Percentiles rank a stretch among this genome's conserved stretches.
These are phyloP conservation scores for Apus apus DNA, from an alignment of 2,113 vertebrate species.

Conservation along the genomic window DNA sequence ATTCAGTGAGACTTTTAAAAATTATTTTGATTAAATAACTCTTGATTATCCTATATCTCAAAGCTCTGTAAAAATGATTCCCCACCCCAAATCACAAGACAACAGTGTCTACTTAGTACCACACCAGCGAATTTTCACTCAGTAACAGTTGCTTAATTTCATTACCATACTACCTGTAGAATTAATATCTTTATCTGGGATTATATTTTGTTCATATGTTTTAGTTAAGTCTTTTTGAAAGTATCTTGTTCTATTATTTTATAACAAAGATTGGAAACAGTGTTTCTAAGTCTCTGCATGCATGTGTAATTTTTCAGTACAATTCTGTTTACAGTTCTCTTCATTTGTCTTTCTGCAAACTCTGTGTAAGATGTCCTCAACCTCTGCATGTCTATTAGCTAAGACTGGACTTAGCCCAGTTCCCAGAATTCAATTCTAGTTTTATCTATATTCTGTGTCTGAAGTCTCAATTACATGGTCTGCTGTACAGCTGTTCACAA, in stretches of 20 bases:
- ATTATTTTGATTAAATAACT: background rate
- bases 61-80: background rate
- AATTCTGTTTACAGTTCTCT: background rate
- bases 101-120: background rate
- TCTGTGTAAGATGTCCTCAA: background rate
- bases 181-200: background rate
- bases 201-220: background rate
- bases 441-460: background rate
- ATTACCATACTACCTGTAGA: background rate
- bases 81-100: background rate
- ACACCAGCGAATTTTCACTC: background rate
- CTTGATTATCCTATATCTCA: background rate
- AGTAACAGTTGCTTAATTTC: background rate
- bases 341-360: background rate
- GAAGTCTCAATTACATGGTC: background rate
- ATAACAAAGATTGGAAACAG: background rate
- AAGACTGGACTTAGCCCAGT: background rate
- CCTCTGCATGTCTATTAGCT: background rate
- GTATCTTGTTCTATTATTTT: background rate
- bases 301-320: background rate
- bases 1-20: background rate
- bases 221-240: background rate
- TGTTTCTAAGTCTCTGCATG: background rate
- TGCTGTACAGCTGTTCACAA: background rate
- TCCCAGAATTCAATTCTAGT: background rate